Base-by-base conservation (phyloP, 1,140 invertebrate genomes). In the Pseudomyrmex concolor region DNA sequence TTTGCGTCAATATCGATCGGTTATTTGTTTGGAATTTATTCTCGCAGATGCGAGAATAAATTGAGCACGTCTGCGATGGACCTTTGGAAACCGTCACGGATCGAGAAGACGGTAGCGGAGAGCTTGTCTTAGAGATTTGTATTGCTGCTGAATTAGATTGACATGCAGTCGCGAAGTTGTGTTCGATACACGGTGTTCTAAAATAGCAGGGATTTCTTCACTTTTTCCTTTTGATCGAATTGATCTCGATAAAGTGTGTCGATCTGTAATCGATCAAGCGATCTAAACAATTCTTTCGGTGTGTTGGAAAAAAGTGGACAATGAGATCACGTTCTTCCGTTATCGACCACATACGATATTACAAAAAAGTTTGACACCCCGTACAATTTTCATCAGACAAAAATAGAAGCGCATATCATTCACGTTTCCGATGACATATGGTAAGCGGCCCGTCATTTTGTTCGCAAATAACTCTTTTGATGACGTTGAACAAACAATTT, bases 41-140 rank as follows among this genome's bases (percentile, higher is more conserved):
- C n/a, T n/a, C n/a, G n/a, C 22, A 17, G 19, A 48, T 51, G 13
- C 48, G 34, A 2, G 19, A 25, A 19, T 64, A 62, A 62, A 77
- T 80, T 59, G 64, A 78, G 19, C 72, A 59, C 34, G 50, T 55
- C 9, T 12, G 8, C 50, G 54, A 10, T n/a, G 57, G 57, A 51
- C 9, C 57, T 19, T 5, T 9, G n/a, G 57, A 9, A 19, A 10
- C 34, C 34, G 34, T 0, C 34, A 7, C 34, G 34, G 34, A 2
- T 68, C 15, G 45, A 48, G 17, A 34, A 25, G 62, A 43, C 45
- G 12, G 5, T 34, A 34, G 25, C 34, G 64, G 17, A 43, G 17
- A 15, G 50, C 19, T 83, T 64, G n/a, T 5, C 57, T 45, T 81
- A 4, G 10, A 82, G 54, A 86, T 70, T 76, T 70, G 48, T 68